Base-by-base conservation (phyloP, 2,888 invertebrate genomes). In the Diloba caeruleocephala region DNA sequence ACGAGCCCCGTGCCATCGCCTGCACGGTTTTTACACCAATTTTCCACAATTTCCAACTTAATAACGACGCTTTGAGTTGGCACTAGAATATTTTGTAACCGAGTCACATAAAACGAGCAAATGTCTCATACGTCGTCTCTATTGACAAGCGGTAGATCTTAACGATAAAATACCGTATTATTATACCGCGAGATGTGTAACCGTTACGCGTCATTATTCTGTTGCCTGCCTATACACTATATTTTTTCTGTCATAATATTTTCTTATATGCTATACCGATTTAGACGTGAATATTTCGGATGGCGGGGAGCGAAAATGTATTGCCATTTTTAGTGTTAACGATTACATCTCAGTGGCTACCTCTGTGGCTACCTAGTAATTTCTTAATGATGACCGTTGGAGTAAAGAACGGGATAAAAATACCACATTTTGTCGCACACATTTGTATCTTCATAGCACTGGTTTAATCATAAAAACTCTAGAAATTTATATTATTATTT, bases 121-220 rank as follows among this genome's bases (percentile, higher is more conserved):
- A 71, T 73, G 69, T 60, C 58, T 69, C 66, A 62, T 62, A 57
- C 65, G 56, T 44, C 36, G 55, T 51, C 49, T 55, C 43, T 70
- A 71, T 74, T 71, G 73, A 74, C 74, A 74, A 69, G 62, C 59
- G 62, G 62, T 60, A 59, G 41, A 43, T 53, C 61, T 61, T 63
- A 74, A 74, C 63, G 74, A 74, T 71, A 70, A 71, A 67, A 71
- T 74, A 74, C 52, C 57, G 56, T 41, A 51, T 58, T 66, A 67
- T 67, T 71, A 62, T 60, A 58, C 56, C 32, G 36, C 42, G 43
- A 62, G 38, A 56, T 42, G 52, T 55, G 50, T 53, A 45, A 49
- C 38, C 36, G 54, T 50, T 54, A 70, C 56, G 36, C 39, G 15
- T 26, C 19, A 46, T 49, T 67, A 51, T 57, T 56, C 10, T 43